Evolutionary conservation across 2,888 invertebrate genomes (phyloP).

Genomic region (Entomobrya proxima): DNA sequence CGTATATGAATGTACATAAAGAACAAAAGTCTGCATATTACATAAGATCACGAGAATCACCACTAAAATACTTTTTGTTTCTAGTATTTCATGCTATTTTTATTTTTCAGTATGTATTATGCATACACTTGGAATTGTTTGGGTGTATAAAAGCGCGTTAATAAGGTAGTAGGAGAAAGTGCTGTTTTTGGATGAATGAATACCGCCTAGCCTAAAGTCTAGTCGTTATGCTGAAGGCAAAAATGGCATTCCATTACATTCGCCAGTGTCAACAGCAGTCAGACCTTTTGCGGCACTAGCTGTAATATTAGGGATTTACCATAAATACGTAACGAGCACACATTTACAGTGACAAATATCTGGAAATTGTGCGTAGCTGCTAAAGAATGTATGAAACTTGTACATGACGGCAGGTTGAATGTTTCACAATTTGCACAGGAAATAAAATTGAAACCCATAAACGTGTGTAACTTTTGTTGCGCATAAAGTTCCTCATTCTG

Average conservation of each 20-base stretch:
- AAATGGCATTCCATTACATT: neutral
- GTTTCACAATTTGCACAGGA: too few relatives aligned
- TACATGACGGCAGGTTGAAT: too few relatives aligned
- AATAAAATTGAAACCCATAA: constrained; percentile 2
- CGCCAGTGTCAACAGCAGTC: neutral
- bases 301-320: neutral
- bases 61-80: constrained; percentile 6
- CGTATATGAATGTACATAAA: neutral
- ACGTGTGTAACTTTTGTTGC: neutral
- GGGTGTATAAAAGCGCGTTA: neutral
- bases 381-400: neutral
- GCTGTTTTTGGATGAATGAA: neutral
- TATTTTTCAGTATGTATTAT: constrained; percentile 10
- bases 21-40: neutral
- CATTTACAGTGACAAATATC: neutral
- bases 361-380: neutral
- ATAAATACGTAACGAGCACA: neutral
- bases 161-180: neutral
- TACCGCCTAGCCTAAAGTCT: neutral
- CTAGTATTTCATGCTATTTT: constrained; percentile 5
- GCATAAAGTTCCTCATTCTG: neutral
- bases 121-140: constrained; percentile 3
- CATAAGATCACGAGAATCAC: neutral
- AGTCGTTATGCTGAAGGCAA: neutral
- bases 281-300: neutral